Evolutionary conservation across 2,888 invertebrate genomes (phyloP), one percentile per base, ranked within the genome.

Genomic region (Phortica okadai): DNA sequence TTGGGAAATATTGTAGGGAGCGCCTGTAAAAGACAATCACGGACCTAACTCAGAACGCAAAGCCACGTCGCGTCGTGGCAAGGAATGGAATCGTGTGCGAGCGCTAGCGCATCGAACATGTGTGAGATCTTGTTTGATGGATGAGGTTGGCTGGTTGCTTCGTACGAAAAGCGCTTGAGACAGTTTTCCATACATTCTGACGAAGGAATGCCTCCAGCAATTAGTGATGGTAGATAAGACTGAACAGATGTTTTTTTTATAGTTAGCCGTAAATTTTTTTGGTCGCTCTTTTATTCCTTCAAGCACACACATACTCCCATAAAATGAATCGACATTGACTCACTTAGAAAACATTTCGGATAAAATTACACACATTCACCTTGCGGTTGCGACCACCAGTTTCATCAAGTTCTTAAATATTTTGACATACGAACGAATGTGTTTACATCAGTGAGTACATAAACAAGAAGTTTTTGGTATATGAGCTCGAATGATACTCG

Each of bases 11-110:
- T n/a, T 7, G 58, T 56, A 75, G 50, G 33, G 70, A 79, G 75
- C 77, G 78, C 77, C 80, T 76, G 77, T 78, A 76, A 74, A 84
- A 86, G 85, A 86, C 87, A 86, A 86, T 88, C 87, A 88, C 78
- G 79, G 78, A 78, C 77, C 79, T 73, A 74, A 78, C 59, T 75
- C 8, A 64, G 25, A 64, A 25, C 33, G 16, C 44, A 7, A 44
- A 69, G 45, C 44, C 25, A 25, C 62, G 33, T 10, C 62, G 11
- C 62, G 33, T 10, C 62, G 11, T 25, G 62, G 10, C 54, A 6
- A 59, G 8, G 41, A 11, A 6, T 33, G 44, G 11, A 75, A 78
- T 78, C 62, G 56, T 70, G 67, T 66, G 74, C 62, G 73, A 44
- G 16, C 56, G n/a, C 14, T 10, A 56, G 14, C 16, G 56, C 42